Percentiles rank a stretch among this genome's conserved stretches.
phyloP scores from a whole-genome alignment of 2,888 invertebrate species.

The Tetrapedia diversipes region DNA sequence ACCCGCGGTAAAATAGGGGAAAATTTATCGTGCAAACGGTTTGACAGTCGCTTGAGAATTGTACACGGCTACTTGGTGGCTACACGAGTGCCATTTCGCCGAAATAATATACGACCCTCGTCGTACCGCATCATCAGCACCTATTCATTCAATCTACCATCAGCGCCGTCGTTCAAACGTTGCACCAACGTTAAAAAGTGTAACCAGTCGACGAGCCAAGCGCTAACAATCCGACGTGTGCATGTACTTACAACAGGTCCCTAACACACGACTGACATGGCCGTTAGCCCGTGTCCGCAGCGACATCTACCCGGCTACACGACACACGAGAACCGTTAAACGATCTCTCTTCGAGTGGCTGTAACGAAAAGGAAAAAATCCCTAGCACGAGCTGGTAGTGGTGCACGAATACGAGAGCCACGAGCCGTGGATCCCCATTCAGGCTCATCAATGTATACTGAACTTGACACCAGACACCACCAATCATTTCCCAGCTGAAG shows the following conservation, averaged over 20 bases:
- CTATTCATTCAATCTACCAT: slow-evolving; percentile 11
- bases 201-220: neutral
- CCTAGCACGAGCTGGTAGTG: too few relatives aligned
- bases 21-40: neutral
- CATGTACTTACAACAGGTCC: neutral
- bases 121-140: slow-evolving; percentile 12
- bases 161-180: neutral
- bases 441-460: slow-evolving; percentile 12
- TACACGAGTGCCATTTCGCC: neutral
- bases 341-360: slow-evolving; percentile 4
- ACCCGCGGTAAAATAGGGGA: neutral
- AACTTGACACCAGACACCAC: slow-evolving; percentile 27
- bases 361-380: too few relatives aligned
- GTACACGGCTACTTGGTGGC: neutral
- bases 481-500: slow-evolving; percentile 12
- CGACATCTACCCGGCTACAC: slow-evolving; percentile 13
- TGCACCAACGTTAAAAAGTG: neutral
- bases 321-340: slow-evolving; percentile 21
- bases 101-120: slow-evolving; percentile 22
- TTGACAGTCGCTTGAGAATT: neutral
- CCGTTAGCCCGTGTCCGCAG: slow-evolving; percentile 5
- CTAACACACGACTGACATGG: too few relatives aligned
- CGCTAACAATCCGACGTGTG: neutral
- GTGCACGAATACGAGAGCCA: neutral
- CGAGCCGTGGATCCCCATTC: neutral